Base-by-base conservation (phyloP, 2,113 vertebrate genomes). In the Turdus rufiventris region DNA sequence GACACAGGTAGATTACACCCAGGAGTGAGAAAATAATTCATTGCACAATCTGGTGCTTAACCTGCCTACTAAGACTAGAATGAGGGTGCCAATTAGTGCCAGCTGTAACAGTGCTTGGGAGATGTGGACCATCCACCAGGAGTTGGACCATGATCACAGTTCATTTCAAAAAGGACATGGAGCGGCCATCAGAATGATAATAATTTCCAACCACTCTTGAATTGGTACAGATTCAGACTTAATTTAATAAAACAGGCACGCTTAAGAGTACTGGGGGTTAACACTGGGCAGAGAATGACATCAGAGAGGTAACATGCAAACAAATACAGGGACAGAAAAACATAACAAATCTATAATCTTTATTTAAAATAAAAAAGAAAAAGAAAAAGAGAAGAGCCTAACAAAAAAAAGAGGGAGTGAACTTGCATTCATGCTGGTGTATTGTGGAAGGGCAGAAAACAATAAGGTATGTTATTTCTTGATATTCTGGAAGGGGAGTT, bases 1-100 rank as follows among this genome's bases (percentile, higher is more conserved):
- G 51, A 56, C 62, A 68, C n/a, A 72, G 34, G 66, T 17, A 58
- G 62, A 85, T 79, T 62, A 82, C 34, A 90, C 29, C 21, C 24
- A 93, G 47, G 38, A 79, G 54, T 57, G n/a, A 73, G 56, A 88
- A 91, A 85, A 93, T 50, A 95, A 92, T 89, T 88, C 36, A 73
- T 73, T 72, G 42, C 31, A 74, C 77, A 78, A 48, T 80, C 66
- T 83, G 72, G 47, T 87, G 38, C 73, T 83, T 91, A 83, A 77
- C 66, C 56, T 86, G 47, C 73, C 26, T 87, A 21, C 62, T 79
- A 85, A 79, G 84, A 26, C 77, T 42, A 74, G 72, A 83, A 77
- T 0, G 2, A 92, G 53, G 45, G 12, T 85, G 36, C 68, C 82
- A 78, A 72, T 85, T 94, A 86, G 42, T 63, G 40, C 54, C 74